Base-by-base conservation (phyloP, 2,797 vertebrate species). In the Gallinago solitaria region DNA sequence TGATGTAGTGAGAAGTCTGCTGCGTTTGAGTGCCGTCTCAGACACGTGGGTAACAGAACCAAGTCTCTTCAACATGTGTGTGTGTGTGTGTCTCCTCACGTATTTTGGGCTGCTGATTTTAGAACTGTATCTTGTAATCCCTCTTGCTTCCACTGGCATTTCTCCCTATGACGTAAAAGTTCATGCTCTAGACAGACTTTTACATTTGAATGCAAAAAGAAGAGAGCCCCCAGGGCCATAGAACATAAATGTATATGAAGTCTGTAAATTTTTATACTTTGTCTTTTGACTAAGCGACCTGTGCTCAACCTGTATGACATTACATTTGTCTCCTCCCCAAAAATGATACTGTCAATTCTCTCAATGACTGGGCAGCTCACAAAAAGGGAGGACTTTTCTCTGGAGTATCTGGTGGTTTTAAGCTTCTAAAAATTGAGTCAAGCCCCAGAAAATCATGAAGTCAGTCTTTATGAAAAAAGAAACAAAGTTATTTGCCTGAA, bases 241-340 rank as follows among this genome's bases (percentile, higher is more conserved):
- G 69, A 30, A 35, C 28, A 47, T 35, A 27, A 81, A 83, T 25
- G 30, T 51, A 8, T 35, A 8, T 77, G 65, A 41, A 41, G 68
- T 68, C 21, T 48, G n/a, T 11, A 48, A 75, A 65, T 64, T 41
- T 54, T 63, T 71, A 1, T 15, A 2, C 15, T 61, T 45, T 2
- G 54, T 11, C 19, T 89, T 69, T 69, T 67, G 30, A 8, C 20
- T 28, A 2, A 82, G 50, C 61, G 65, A 19, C 28, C 54, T 69
- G 27, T 33, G 16, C 33, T 84, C 39, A 43, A 0, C 56, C n/a
- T 28, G 9, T 32, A 6, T 21, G 19, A 12, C 7, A 1, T 4
- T 16, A 6, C 1, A 2, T 53, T 91, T 83, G 30, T 80, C 16
- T 70, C 12, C 48, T 82, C 13, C 41, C 33, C 2, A 1, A 24